These are phyloP conservation scores for Eurytoma californica DNA, from an alignment of 2,888 invertebrate species.

Conservation along the genomic window DNA sequence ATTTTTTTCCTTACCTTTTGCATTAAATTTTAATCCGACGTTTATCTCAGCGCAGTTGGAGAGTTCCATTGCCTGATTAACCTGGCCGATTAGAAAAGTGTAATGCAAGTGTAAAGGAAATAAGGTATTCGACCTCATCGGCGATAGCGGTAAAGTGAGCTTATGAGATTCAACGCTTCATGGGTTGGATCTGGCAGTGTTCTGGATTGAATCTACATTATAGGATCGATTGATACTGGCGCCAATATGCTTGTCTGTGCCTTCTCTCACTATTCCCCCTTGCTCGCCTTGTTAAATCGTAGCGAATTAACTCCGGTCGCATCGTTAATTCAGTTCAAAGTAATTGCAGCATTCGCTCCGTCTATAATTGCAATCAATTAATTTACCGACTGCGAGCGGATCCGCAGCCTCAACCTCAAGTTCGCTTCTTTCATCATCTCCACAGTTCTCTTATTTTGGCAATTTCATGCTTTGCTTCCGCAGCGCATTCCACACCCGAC, in stretches of 20 bases:
- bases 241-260: neutral
- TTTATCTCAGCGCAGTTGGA: no score
- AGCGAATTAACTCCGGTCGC: slow-evolving; percentile 44
- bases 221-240: neutral
- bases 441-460: no score
- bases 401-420: neutral
- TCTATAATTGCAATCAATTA: slow-evolving; percentile 70
- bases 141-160: neutral
- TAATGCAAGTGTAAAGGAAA: no score
- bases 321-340: slow-evolving; percentile 69
- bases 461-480: no score
- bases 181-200: neutral
- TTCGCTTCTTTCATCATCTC: neutral
- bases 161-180: neutral
- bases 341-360: slow-evolving; percentile 67
- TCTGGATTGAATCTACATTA: no score
- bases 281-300: slow-evolving; percentile 41
- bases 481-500: no score
- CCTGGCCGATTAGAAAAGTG: no score
- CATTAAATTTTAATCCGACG: neutral
- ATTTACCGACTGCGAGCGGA: slow-evolving; percentile 61
- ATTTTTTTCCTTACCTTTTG: neutral
- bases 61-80: no score
- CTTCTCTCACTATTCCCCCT: neutral
- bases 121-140: no score